A percentile compares a stretch with the other conserved stretches of the same genome.
These are phyloP conservation scores for Lethocerus indicus DNA, from an alignment of 1,140 invertebrate genomes.

Conservation along the genomic window DNA sequence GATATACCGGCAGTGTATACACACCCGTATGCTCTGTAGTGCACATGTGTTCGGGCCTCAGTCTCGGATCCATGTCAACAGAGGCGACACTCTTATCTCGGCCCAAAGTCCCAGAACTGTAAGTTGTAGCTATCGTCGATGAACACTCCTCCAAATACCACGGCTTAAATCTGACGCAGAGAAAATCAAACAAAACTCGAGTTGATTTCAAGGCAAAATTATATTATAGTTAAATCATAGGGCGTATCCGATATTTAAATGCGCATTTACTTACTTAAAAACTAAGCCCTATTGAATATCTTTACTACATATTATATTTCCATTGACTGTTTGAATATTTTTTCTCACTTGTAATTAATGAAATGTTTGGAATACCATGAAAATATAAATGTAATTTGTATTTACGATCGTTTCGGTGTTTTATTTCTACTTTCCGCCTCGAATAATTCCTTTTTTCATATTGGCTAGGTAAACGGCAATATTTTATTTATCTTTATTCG, in stretches of 20 bases:
- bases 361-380: no score
- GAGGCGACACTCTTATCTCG: constrained; percentile 89
- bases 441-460: no score
- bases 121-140: constrained; percentile 89
- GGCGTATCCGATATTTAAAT: no score
- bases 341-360: not conserved
- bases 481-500: no score
- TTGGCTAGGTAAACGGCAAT: no score
- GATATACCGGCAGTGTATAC: no score
- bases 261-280: no score
- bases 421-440: no score
- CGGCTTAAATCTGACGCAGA: constrained; percentile 51
- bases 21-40: constrained; percentile 67
- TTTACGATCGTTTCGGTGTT: no score
- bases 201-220: not conserved
- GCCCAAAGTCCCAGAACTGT: constrained; percentile 85
- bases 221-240: not conserved
- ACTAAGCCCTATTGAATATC: not conserved
- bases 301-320: not conserved
- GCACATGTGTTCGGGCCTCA: constrained; percentile 69
- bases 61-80: constrained; percentile 81
- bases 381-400: no score
- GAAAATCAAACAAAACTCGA: not conserved
- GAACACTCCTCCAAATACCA: constrained; percentile 98
- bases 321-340: not conserved